These are phyloP conservation scores for Dynastes tityus DNA, from an alignment of 2,888 invertebrate genomes.

Conservation along the genomic window DNA sequence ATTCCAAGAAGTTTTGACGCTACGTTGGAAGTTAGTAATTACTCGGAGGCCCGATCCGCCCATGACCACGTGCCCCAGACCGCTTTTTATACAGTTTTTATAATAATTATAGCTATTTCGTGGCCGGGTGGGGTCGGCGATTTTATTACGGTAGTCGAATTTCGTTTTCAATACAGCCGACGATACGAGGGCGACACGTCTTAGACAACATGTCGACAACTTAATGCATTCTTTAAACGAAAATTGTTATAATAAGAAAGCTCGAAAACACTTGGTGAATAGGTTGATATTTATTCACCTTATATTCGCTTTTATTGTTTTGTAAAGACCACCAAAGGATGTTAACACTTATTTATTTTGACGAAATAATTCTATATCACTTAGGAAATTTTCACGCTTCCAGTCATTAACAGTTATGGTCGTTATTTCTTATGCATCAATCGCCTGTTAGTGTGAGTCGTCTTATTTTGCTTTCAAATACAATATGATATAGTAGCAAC, in stretches of 20 bases:
- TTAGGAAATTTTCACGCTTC: neutral
- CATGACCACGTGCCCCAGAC: constrained; percentile 62
- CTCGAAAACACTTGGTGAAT: constrained; percentile 23
- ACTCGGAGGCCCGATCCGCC: constrained; percentile 59
- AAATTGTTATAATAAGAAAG: constrained; percentile 47
- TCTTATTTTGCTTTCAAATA: too few relatives aligned
- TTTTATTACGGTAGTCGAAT: constrained; percentile 57
- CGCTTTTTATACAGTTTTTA: constrained; percentile 69
- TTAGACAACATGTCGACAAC: constrained; percentile 63
- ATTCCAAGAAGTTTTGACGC: constrained; percentile 48
- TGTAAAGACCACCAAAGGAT: neutral
- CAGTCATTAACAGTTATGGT: too few relatives aligned
- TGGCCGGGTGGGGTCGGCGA: constrained; percentile 56
- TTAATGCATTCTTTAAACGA: constrained; percentile 57
- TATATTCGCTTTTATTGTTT: constrained; percentile 13
- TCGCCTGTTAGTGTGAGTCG: too few relatives aligned
- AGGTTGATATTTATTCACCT: neutral
- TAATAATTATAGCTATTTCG: constrained; percentile 70
- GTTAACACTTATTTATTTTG: neutral
- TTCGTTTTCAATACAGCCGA: constrained; percentile 52
- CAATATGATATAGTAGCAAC: too few relatives aligned
- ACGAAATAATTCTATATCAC: neutral
- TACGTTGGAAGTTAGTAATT: constrained; percentile 55
- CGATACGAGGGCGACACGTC: constrained; percentile 56
- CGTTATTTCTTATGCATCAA: too few relatives aligned